phyloP scores from a whole-genome alignment of 2,888 invertebrate species.

The Callyntrura sp. region DNA sequence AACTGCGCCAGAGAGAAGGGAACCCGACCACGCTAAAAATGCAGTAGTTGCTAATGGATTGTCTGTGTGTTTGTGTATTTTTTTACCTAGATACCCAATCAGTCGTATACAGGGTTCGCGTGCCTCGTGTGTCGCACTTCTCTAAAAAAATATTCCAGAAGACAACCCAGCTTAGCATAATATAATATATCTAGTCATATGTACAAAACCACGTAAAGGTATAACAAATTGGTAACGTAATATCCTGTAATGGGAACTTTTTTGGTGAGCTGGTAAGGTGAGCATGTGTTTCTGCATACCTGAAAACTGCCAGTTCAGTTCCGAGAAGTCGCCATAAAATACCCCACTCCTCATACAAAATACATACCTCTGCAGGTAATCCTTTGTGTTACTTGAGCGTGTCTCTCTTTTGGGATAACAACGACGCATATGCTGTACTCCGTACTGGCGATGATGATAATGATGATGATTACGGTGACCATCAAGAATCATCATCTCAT shows the following conservation, averaged over 20 bases:
- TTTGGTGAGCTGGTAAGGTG: neutral
- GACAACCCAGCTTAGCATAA: neutral
- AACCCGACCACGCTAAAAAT: neutral
- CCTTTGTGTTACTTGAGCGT: neutral
- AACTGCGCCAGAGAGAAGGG: too few relatives aligned
- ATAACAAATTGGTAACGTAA: neutral
- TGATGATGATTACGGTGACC: neutral
- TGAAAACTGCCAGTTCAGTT: slow-evolving; percentile 45
- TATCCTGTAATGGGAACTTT: too few relatives aligned
- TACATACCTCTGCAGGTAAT: neutral
- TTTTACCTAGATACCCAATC: slow-evolving; percentile 54
- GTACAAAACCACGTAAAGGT: neutral
- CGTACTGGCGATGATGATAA: too few relatives aligned
- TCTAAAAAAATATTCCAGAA: slow-evolving; percentile 45
- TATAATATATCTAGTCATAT: neutral
- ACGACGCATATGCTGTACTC: too few relatives aligned
- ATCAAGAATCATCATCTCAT: neutral
- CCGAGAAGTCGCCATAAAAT: slow-evolving; percentile 19
- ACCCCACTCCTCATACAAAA: neutral
- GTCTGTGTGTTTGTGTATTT: neutral
- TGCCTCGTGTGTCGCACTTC: slow-evolving; percentile 16
- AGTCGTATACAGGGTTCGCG: neutral
- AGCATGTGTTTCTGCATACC: slow-evolving; percentile 9
- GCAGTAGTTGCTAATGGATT: neutral
- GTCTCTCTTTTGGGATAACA: neutral